phyloP scores from a whole-genome alignment of 2,113 vertebrate genomes.

The Ciconia stormi region DNA sequence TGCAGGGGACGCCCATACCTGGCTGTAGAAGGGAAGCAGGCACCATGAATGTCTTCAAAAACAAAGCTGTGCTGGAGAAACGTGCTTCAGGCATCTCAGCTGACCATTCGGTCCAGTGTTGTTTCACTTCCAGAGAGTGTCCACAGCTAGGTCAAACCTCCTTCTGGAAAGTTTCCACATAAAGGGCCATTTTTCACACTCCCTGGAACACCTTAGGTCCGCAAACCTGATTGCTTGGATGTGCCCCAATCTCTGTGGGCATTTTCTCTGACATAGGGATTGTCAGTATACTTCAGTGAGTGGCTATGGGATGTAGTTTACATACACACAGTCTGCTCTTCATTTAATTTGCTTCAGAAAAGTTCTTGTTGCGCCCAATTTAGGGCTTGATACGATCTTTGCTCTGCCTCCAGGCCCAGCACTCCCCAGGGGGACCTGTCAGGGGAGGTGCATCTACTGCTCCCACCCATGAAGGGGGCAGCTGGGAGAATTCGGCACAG shows the following conservation, averaged over 20 bases:
- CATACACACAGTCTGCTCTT: not conserved
- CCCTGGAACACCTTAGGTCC: not conserved
- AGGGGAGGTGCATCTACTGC: not conserved
- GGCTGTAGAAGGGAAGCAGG: not conserved
- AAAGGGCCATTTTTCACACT: not conserved
- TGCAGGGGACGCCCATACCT: not conserved
- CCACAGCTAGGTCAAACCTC: not conserved
- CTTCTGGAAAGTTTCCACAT: not conserved
- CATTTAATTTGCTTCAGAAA: not conserved
- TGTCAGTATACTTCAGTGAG: not conserved
- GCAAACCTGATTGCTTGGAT: not conserved
- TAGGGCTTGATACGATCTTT: not conserved
- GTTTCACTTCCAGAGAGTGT: not conserved
- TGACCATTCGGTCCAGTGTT: rapidly evolving
- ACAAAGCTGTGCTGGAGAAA: not conserved
- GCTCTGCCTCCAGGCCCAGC: not conserved
- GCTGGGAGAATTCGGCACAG: not conserved
- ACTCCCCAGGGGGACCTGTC: not conserved
- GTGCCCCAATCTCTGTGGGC: not conserved
- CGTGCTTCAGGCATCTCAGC: not conserved
- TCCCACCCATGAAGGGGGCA: not conserved
- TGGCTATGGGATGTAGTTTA: not conserved
- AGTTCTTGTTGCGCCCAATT: not conserved
- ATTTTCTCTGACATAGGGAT: not conserved
- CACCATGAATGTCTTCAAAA: not conserved